These are phyloP conservation scores for Apomyelois bistriatella DNA, from an alignment of 2,888 invertebrate genomes.

Conservation along the genomic window DNA sequence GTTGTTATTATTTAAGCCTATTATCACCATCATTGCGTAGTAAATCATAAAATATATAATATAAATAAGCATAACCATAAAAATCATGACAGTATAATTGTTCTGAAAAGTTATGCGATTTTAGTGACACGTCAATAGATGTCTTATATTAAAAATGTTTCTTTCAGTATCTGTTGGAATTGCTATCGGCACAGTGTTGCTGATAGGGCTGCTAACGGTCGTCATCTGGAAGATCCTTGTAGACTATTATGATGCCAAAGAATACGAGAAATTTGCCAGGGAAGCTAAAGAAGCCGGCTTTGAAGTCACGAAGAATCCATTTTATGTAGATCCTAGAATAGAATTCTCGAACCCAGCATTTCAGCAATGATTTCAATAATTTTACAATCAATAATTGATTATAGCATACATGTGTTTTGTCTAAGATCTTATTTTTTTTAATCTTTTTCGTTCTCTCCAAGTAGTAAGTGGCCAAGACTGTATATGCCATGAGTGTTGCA, in stretches of 20 bases:
- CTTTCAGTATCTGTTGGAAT: constrained; percentile 51
- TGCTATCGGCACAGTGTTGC: constrained; percentile 44
- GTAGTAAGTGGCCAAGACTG: too few relatives aligned
- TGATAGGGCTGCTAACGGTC: constrained; percentile 56
- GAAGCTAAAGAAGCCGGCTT: constrained; percentile 43
- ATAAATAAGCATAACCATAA: too few relatives aligned
- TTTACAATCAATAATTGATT: neutral
- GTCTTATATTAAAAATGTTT: neutral
- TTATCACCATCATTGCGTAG: too few relatives aligned
- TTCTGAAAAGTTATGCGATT: too few relatives aligned
- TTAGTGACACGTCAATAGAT: too few relatives aligned
- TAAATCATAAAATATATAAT: too few relatives aligned
- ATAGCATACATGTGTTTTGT: too few relatives aligned
- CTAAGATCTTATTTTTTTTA: too few relatives aligned
- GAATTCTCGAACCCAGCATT: constrained; percentile 44
- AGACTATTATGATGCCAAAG: constrained; percentile 50
- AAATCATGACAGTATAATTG: too few relatives aligned
- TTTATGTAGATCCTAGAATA: constrained; percentile 40
- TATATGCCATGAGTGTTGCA: too few relatives aligned
- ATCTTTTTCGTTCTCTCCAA: too few relatives aligned
- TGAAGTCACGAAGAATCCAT: constrained; percentile 40
- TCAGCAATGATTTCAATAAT: neutral
- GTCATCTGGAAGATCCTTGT: constrained; percentile 57
- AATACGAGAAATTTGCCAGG: constrained; percentile 49
- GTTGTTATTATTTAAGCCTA: too few relatives aligned